Conservation (phyloP, 1,140 invertebrate genomes). For the Atta texana region DNA sequence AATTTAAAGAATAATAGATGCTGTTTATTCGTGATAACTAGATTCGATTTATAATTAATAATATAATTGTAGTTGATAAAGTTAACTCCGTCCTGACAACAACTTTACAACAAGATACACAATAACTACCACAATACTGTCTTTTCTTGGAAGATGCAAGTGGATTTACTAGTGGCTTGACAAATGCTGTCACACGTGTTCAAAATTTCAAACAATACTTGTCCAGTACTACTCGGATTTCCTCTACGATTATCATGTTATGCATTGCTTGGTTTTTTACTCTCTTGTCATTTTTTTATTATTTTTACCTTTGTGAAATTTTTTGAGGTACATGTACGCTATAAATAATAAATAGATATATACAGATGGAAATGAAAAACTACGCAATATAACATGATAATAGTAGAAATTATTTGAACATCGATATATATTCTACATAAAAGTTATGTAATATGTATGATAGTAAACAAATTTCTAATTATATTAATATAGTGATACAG, state of each 20-base stretch:
- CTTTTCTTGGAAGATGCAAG: too few species aligned
- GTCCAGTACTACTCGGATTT: too few species aligned
- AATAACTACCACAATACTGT: too few species aligned
- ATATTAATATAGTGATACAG: background rate
- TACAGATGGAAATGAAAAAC: background rate
- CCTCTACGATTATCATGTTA: background rate
- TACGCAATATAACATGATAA: background rate
- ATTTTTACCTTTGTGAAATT: background rate
- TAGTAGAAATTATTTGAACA: background rate
- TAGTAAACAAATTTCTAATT: background rate
- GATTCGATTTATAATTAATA: too few species aligned
- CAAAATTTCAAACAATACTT: too few species aligned
- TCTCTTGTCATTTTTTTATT: background rate
- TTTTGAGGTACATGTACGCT: background rate
- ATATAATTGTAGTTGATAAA: too few species aligned
- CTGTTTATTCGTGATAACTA: too few species aligned
- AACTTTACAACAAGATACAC: too few species aligned
- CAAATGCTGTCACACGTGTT: too few species aligned
- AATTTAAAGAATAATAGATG: too few species aligned
- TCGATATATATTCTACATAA: background rate
- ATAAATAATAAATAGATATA: background rate
- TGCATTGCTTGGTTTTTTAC: background rate
- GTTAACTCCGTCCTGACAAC: too few species aligned
- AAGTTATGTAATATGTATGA: background rate
- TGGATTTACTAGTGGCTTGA: too few species aligned